phyloP scores from a whole-genome alignment of 2,113 vertebrate genomes.

The Cyanoramphus novaezelandiae region DNA sequence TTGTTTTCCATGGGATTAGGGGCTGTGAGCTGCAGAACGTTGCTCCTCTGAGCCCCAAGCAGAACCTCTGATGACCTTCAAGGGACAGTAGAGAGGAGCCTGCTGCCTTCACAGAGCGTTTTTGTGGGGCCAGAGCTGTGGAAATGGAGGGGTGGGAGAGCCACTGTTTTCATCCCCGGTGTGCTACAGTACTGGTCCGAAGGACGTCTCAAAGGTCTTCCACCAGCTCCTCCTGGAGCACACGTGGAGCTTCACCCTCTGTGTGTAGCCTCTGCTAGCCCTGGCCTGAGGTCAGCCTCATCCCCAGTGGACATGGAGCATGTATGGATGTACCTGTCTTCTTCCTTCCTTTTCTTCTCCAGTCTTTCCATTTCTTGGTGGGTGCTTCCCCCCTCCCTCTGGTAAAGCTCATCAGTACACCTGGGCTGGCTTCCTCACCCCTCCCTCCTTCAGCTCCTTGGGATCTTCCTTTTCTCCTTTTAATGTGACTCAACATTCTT shows the following conservation, averaged over 20 bases:
- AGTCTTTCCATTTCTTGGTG: background rate
- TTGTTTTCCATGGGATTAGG: background rate
- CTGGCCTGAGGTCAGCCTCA: background rate
- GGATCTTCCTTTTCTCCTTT: background rate
- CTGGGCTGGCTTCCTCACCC: background rate
- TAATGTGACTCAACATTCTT: background rate
- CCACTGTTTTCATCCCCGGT: background rate
- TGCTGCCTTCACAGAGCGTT: background rate
- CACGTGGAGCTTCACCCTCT: accelerated
- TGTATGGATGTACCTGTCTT: accelerated
- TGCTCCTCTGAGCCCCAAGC: background rate
- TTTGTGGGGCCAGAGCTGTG: background rate
- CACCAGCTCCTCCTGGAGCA: background rate
- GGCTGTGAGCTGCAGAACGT: background rate
- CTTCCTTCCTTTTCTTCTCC: background rate
- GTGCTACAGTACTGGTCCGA: background rate
- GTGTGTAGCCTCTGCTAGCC: background rate
- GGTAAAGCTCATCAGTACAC: background rate
- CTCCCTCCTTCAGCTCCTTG: background rate
- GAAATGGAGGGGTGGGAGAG: background rate
- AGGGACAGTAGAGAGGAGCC: background rate
- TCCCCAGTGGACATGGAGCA: background rate
- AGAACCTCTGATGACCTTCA: background rate
- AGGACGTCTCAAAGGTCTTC: background rate
- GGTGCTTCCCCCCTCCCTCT: background rate